Percentiles rank a stretch among this genome's conserved stretches.
phyloP scores from a whole-genome alignment of 2,797 vertebrate genomes.

The Sebastes taczanowskii region DNA sequence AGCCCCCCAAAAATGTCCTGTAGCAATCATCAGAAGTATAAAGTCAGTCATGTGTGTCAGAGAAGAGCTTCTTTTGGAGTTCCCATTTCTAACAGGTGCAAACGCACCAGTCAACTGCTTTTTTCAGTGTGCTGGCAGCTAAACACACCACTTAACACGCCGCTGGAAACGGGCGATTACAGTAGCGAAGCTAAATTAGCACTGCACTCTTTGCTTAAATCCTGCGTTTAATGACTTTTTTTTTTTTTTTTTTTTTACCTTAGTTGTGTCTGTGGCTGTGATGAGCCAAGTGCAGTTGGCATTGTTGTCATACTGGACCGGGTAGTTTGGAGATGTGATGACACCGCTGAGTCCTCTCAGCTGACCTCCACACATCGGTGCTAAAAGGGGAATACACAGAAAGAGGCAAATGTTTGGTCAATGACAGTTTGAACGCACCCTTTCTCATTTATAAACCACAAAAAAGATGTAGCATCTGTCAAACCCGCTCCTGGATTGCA shows the following conservation, averaged over 20 bases:
- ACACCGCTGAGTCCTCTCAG: constrained; percentile 91
- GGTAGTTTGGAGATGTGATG: constrained; percentile 97
- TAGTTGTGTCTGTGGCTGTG: constrained; percentile 89
- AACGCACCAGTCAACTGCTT: constrained; percentile 11
- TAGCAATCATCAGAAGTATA: constrained; percentile 42
- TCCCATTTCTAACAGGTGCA: constrained; percentile 22
- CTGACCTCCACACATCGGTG: constrained; percentile 95
- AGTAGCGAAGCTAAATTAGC: not conserved
- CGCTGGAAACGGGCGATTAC: not conserved
- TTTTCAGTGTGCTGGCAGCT: constrained; percentile 15
- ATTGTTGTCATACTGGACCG: constrained; percentile 98
- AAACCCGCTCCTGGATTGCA: not conserved
- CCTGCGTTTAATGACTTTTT: not conserved
- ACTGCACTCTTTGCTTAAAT: not conserved
- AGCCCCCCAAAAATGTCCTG: constrained; percentile 15
- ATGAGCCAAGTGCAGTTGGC: constrained; percentile 99
- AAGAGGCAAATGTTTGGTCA: not conserved
- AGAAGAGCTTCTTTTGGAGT: constrained; percentile 3
- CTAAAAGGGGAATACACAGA: constrained; percentile 72
- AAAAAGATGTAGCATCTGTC: not conserved
- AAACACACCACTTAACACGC: constrained; percentile 13
- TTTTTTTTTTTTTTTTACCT: constrained; percentile 80
- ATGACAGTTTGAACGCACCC: not conserved
- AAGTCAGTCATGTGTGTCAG: constrained; percentile 32
- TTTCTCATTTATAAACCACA: not conserved